These are phyloP conservation scores for Atta texana DNA, from an alignment of 1,140 invertebrate genomes.

Conservation along the genomic window DNA sequence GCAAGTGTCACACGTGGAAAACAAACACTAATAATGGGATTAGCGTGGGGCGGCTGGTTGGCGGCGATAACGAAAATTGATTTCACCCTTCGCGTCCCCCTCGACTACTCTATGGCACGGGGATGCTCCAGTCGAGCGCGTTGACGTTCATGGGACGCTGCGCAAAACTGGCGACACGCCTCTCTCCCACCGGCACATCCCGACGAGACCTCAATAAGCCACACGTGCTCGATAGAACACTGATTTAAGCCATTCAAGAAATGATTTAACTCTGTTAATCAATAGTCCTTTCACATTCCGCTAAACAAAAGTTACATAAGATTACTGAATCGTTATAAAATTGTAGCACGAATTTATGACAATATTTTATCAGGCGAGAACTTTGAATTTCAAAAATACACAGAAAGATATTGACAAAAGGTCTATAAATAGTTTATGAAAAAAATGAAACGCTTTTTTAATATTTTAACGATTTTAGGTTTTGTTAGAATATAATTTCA, in stretches of 20 bases:
- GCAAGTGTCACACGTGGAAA: conserved; percentile 63
- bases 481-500: background rate
- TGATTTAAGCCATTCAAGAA: conserved; percentile 37
- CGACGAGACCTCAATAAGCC: conserved; percentile 54
- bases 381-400: background rate
- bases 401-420: background rate
- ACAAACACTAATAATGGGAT: conserved; percentile 81
- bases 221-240: conserved; percentile 33
- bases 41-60: conserved; percentile 81
- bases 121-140: conserved; percentile 69
- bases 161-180: conserved; percentile 77
- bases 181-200: conserved; percentile 75
- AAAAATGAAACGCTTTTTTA: background rate
- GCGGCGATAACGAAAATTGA: conserved; percentile 84
- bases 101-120: conserved; percentile 41
- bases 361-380: background rate
- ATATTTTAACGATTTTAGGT: background rate
- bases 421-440: background rate
- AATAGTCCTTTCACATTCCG: background rate
- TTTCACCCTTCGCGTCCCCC: conserved; percentile 76
- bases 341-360: background rate
- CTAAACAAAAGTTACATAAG: background rate
- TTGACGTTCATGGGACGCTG: conserved; percentile 82
- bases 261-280: conserved; percentile 36
- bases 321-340: background rate